These are phyloP conservation scores for Meteorus sp. DNA, from an alignment of 1,140 invertebrate genomes.

Conservation along the genomic window DNA sequence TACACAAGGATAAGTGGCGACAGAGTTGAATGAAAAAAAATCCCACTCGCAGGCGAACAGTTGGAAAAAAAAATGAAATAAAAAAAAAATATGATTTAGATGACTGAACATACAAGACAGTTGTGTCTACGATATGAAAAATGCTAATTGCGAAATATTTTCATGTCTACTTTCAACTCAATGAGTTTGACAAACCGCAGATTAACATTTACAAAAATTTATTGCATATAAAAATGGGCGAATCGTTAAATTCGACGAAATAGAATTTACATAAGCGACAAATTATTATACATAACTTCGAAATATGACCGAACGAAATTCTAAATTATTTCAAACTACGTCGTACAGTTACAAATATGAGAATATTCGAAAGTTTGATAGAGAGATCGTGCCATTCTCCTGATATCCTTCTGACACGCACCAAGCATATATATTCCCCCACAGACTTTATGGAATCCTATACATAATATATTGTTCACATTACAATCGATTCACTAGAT, in stretches of 20 bases:
- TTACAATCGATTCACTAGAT: constrained; percentile 22
- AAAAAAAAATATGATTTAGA: neutral
- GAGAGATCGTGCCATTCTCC: too few relatives aligned
- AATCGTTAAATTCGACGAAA: neutral
- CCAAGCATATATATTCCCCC: neutral
- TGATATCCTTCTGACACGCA: neutral
- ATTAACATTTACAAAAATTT: too few relatives aligned
- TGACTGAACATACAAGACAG: neutral
- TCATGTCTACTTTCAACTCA: constrained; percentile 1
- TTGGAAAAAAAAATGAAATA: constrained; percentile 4
- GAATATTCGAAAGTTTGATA: too few relatives aligned
- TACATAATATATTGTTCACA: constrained; percentile 1
- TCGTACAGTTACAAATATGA: too few relatives aligned
- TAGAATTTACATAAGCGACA: too few relatives aligned
- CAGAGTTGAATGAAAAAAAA: neutral
- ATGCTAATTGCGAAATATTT: constrained; percentile 42
- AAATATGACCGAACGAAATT: too few relatives aligned
- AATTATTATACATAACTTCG: too few relatives aligned
- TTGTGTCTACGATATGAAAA: constrained; percentile 7
- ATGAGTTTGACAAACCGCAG: too few relatives aligned
- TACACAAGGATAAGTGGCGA: constrained; percentile 3
- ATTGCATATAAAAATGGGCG: too few relatives aligned
- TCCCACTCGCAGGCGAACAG: neutral
- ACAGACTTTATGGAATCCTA: neutral
- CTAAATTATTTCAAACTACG: too few relatives aligned